phyloP scores from a whole-genome alignment of 1,140 invertebrate genomes.

The Tetramorium alpestre region DNA sequence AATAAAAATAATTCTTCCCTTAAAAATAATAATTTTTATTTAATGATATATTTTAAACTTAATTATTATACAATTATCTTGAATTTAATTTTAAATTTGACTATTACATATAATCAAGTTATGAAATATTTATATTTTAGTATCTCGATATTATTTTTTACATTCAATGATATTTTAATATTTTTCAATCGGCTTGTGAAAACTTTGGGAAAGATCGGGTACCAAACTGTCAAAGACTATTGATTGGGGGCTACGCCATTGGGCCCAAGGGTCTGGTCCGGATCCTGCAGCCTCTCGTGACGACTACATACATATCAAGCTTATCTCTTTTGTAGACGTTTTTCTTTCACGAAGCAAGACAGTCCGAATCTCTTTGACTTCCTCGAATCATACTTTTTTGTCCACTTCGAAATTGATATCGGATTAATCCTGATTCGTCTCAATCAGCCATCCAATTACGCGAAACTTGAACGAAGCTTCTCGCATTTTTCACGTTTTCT shows the following conservation, averaged over 20 bases:
- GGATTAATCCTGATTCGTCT: background rate
- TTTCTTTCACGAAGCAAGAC: constrained; percentile 52
- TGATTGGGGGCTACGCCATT: constrained; percentile 56
- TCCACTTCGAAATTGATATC: background rate
- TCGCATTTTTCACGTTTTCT: constrained; percentile 44
- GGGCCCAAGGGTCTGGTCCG: constrained; percentile 66
- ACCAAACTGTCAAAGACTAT: background rate
- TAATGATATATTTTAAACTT: background rate
- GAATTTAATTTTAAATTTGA: background rate
- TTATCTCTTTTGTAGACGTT: constrained; percentile 66
- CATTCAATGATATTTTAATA: background rate
- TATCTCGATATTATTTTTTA: background rate
- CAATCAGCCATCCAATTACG: constrained; percentile 38
- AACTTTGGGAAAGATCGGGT: background rate
- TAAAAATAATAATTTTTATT: background rate
- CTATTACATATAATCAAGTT: background rate
- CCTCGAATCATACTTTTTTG: background rate
- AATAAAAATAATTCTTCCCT: background rate
- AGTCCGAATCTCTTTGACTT: constrained; percentile 53
- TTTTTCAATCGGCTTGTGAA: background rate
- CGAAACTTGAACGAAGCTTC: background rate
- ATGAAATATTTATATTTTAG: background rate
- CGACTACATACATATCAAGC: constrained; percentile 32
- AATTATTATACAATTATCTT: background rate
- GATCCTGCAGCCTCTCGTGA: constrained; percentile 68